Conservation (phyloP, 1,140 invertebrate genomes). For the Pseudomyrmex sp. region DNA sequence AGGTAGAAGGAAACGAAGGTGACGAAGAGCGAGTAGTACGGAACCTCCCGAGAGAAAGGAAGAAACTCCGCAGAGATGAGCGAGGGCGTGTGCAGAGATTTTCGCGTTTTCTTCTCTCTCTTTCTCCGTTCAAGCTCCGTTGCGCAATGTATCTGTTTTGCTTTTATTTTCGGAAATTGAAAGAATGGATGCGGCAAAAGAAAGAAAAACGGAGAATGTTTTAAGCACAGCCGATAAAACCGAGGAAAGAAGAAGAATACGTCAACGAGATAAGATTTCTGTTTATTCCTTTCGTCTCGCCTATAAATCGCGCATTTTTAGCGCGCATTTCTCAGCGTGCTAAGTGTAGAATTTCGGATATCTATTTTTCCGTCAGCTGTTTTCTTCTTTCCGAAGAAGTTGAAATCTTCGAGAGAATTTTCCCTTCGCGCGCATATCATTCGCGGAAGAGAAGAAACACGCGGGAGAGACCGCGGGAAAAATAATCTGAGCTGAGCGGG, state of each 20-base stretch:
- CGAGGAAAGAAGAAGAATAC: slow-evolving; percentile 35
- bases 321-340: not conserved
- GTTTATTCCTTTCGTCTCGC: slow-evolving; percentile 23
- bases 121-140: slow-evolving; percentile 1
- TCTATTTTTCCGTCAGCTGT: not conserved
- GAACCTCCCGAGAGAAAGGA: slow-evolving; percentile 47
- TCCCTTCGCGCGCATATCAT: too few species aligned
- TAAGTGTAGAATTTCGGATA: not conserved
- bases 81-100: slow-evolving; percentile 35
- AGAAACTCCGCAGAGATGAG: slow-evolving; percentile 56
- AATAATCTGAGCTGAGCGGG: slow-evolving; percentile 7
- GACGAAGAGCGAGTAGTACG: slow-evolving; percentile 57
- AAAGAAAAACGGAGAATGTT: slow-evolving; percentile 48
- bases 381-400: not conserved
- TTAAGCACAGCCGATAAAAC: slow-evolving; percentile 43
- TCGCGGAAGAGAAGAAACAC: not conserved
- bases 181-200: slow-evolving; percentile 45
- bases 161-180: slow-evolving; percentile 4
- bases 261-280: not conserved
- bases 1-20: slow-evolving; percentile 37
- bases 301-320: not conserved
- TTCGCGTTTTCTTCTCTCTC: not conserved
- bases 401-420: not conserved
- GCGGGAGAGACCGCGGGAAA: not conserved
- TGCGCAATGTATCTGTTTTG: not conserved